phyloP scores from a whole-genome alignment of 2,113 vertebrate species.

The Otus sunia region DNA sequence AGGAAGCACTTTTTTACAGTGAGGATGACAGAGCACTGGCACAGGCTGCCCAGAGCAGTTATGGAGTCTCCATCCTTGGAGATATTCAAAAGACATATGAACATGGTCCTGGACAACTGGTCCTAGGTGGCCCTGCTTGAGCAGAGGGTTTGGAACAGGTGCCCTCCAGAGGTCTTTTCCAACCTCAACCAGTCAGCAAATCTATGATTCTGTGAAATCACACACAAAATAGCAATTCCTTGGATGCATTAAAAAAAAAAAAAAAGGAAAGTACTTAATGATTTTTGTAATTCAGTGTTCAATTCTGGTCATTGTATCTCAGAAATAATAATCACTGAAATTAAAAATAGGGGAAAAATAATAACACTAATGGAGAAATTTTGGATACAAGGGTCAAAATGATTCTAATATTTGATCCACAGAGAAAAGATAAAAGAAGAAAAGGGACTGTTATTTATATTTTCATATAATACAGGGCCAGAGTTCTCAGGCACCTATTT shows the following conservation, averaged over 20 bases:
- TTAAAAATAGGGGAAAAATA: background rate
- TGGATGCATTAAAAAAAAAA: no score
- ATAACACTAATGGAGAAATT: background rate
- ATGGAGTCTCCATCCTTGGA: background rate
- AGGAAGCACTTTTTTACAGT: background rate
- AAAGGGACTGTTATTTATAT: background rate
- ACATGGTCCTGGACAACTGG: accelerated
- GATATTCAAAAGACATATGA: background rate
- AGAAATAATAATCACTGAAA: background rate
- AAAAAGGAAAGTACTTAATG: background rate
- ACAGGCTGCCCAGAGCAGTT: accelerated
- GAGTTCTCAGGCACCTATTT: background rate
- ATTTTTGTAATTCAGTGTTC: background rate
- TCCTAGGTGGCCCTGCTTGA: background rate
- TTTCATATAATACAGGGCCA: background rate
- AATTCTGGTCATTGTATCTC: background rate
- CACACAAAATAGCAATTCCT: background rate
- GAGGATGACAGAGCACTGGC: background rate
- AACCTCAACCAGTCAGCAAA: background rate
- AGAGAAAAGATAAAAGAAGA: background rate
- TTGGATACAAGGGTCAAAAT: background rate
- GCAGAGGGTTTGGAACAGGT: accelerated
- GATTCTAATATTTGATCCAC: background rate
- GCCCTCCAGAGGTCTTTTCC: background rate
- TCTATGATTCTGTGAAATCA: background rate